Percentiles rank a stretch among this genome's conserved stretches.
Evolutionary conservation across 2,113 vertebrate genomes (phyloP).

Genomic region (Zosterops pallidus): DNA sequence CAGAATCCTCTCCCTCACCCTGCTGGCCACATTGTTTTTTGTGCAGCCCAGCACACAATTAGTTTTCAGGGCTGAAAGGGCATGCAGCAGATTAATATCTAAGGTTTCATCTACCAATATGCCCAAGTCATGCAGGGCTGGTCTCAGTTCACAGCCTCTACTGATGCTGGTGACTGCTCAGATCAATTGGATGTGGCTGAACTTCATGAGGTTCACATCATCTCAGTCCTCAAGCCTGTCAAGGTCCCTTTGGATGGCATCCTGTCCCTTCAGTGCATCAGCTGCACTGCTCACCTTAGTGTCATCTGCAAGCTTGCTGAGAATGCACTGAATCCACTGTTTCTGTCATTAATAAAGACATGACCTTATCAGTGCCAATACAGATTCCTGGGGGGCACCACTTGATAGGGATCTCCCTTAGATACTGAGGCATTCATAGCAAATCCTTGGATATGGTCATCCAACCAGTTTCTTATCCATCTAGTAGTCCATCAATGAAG

Average conservation of each 20-base stretch:
- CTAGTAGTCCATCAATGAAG: neutral
- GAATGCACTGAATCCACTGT: neutral
- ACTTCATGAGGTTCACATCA: neutral
- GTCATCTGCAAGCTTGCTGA: neutral
- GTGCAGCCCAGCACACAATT: neutral
- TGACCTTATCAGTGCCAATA: fast-evolving
- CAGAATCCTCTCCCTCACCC: neutral
- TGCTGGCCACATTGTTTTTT: neutral
- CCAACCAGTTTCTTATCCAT: neutral
- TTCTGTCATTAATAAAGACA: neutral
- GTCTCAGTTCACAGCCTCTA: neutral
- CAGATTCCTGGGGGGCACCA: too few species aligned
- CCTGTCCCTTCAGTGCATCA: neutral
- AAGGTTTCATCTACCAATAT: neutral
- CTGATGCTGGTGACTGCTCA: neutral
- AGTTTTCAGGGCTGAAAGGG: neutral
- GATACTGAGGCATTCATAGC: neutral
- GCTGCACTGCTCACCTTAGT: neutral
- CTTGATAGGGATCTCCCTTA: neutral
- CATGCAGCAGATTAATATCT: neutral
- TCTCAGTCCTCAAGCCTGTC: neutral
- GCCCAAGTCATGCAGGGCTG: neutral
- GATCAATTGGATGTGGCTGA: neutral
- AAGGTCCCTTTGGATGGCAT: neutral
- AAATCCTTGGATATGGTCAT: neutral